Evolutionary conservation across 2,113 vertebrate species (phyloP).

Genomic region (Brachypteracias leptosomus): DNA sequence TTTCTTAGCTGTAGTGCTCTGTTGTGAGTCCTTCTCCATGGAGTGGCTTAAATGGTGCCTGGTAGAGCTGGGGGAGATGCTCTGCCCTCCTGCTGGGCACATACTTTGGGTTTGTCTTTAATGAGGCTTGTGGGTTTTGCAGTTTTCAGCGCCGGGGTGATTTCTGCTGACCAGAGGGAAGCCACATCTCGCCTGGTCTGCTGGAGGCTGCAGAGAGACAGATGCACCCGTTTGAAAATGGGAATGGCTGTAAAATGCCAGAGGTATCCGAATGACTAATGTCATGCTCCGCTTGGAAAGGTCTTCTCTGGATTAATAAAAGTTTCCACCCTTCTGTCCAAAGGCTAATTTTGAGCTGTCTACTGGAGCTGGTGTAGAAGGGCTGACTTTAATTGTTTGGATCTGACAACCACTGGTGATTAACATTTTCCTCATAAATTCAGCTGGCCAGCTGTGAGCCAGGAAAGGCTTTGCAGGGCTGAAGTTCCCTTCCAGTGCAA

Average conservation of each 20-base stretch:
- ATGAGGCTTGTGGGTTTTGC: not conserved
- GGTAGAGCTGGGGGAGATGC: not conserved
- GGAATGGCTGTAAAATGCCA: not conserved
- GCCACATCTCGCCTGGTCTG: too few relatives aligned
- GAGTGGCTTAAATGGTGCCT: not conserved
- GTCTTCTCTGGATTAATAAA: not conserved
- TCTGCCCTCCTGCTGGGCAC: not conserved
- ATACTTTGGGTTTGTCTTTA: not conserved
- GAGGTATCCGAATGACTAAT: not conserved
- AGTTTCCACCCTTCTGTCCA: not conserved
- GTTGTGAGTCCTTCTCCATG: accelerated
- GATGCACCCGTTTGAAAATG: not conserved
- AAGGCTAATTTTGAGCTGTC: not conserved
- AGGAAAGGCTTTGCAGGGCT: not conserved
- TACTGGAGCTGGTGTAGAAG: not conserved
- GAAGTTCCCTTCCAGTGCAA: not conserved
- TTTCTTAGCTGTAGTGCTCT: not conserved
- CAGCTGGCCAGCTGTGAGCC: not conserved
- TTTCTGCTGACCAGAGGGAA: not conserved
- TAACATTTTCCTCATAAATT: not conserved
- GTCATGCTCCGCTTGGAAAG: not conserved
- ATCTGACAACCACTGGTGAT: not conserved
- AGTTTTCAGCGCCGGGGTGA: not conserved
- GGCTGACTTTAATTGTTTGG: not conserved
- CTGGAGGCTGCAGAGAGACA: not conserved